Percentiles rank a stretch among this genome's conserved stretches.
Evolutionary conservation across 2,113 vertebrate species (phyloP).

Genomic region (Pachycephala philippinensis): DNA sequence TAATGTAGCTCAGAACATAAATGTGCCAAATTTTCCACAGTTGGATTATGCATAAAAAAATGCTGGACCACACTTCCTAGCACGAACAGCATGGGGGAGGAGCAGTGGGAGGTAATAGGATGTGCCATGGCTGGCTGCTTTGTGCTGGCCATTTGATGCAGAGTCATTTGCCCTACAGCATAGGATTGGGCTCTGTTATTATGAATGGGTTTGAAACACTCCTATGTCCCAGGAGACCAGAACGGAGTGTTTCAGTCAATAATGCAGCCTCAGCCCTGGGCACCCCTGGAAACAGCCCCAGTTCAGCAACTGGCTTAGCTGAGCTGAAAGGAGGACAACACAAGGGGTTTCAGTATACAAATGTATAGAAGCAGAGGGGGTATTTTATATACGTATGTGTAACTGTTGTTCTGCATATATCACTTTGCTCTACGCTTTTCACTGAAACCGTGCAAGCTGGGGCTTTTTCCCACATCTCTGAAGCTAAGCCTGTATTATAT

Average conservation of each 20-base stretch:
- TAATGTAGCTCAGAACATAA: background rate
- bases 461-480: background rate
- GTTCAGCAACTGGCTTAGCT: background rate
- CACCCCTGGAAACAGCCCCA: background rate
- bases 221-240: background rate
- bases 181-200: background rate
- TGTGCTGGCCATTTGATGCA: slow-evolving; percentile 26
- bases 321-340: background rate
- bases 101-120: background rate
- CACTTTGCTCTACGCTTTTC: background rate
- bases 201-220: slow-evolving; percentile 36
- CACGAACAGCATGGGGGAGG: background rate
- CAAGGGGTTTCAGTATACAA: background rate
- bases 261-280: background rate
- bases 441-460: background rate
- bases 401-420: background rate
- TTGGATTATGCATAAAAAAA: background rate
- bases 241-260: slow-evolving; percentile 8
- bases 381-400: background rate
- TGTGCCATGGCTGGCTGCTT: background rate
- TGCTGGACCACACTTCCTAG: background rate
- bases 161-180: slow-evolving; percentile 34
- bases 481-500: background rate
- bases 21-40: background rate
- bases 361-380: background rate